These are phyloP conservation scores for Mellilla xanthometata DNA, from an alignment of 2,888 invertebrate species.

Conservation along the genomic window DNA sequence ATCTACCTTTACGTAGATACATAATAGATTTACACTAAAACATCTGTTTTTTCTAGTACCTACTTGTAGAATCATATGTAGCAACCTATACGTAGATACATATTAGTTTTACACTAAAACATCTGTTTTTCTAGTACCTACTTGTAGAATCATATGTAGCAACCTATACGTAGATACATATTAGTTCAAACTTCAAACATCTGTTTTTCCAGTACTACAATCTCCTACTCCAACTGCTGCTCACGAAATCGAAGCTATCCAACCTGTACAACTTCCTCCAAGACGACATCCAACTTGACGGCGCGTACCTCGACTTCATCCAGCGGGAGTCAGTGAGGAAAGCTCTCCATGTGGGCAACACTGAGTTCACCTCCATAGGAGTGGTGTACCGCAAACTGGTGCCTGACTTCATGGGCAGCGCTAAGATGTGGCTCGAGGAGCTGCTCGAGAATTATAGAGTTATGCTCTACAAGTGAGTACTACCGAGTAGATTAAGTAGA, in stretches of 20 bases:
- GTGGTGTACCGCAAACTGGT: constrained; percentile 76
- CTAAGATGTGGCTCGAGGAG: constrained; percentile 80
- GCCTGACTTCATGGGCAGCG: constrained; percentile 81
- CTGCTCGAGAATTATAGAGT: constrained; percentile 80
- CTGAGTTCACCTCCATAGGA: constrained; percentile 74
- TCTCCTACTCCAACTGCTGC: constrained; percentile 68
- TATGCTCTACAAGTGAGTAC: constrained; percentile 84
- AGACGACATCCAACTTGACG: constrained; percentile 63
- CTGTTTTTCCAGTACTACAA: constrained; percentile 81
- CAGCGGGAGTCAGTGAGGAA: constrained; percentile 66
- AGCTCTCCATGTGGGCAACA: constrained; percentile 79
- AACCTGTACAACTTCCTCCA: constrained; percentile 77
- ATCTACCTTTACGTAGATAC: too few relatives aligned
- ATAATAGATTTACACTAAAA: too few relatives aligned
- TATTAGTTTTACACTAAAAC: too few relatives aligned
- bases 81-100: too few relatives aligned
- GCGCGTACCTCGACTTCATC: constrained; percentile 67
- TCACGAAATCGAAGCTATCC: constrained; percentile 63
- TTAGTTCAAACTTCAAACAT: too few relatives aligned
- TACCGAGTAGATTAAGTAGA: constrained; percentile 18
- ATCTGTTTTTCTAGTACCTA: too few relatives aligned
- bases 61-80: too few relatives aligned
- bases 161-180: too few relatives aligned
- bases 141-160: too few relatives aligned
- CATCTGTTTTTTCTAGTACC: too few relatives aligned